A percentile compares a stretch with the other conserved stretches of the same genome.
Conservation (phyloP, 2,113 vertebrate species). For the Alexandromys fortis region DNA sequence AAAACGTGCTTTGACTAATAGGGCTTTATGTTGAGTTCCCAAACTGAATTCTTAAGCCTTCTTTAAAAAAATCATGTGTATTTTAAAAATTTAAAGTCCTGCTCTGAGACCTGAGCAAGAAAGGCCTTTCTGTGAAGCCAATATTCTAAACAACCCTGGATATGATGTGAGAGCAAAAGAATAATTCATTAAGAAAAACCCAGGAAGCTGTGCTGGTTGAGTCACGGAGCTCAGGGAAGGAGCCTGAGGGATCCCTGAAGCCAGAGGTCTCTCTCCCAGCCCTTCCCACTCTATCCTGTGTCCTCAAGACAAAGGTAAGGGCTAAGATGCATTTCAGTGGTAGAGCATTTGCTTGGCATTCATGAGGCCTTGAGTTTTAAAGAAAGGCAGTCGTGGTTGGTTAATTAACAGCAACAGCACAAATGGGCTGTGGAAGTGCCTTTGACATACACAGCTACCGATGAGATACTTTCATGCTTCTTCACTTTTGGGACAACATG, state of each 20-base stretch:
- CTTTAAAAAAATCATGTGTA: not conserved
- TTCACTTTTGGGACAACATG: not conserved
- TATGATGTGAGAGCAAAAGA: not conserved
- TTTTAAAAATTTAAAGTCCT: not conserved
- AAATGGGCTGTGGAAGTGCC: not conserved
- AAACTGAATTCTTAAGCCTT: constrained; percentile 35
- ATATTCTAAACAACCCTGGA: not conserved
- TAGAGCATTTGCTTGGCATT: not conserved
- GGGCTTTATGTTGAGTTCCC: not conserved
- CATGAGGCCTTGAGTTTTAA: not conserved
- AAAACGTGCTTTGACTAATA: constrained; percentile 18
- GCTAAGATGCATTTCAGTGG: accelerated
- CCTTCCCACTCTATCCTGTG: not conserved
- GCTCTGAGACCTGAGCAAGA: not conserved
- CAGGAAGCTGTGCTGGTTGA: not conserved
- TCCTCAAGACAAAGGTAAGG: not conserved
- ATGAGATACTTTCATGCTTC: not conserved
- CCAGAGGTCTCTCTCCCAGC: not conserved
- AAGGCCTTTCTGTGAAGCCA: not conserved
- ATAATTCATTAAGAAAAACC: not conserved
- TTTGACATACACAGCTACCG: not conserved
- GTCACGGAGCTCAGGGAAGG: not conserved
- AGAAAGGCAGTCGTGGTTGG: not conserved
- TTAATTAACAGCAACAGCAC: not conserved
- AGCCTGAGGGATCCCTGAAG: not conserved